Conservation (phyloP, 2,888 invertebrate genomes). For the Liopterus haemorrhoidalis region DNA sequence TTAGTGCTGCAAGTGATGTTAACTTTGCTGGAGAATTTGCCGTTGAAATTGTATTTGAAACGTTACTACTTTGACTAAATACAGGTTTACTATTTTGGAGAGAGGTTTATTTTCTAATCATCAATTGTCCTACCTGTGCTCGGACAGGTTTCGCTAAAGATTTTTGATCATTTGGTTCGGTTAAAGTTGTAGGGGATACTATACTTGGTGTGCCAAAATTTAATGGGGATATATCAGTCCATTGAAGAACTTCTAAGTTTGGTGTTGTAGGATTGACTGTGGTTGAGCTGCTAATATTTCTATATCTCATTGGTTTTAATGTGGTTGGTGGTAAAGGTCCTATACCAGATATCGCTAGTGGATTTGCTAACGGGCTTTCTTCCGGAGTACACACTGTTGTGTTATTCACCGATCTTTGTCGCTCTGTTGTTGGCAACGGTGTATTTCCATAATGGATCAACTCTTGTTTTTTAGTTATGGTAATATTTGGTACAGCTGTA, state of each 20-base stretch:
- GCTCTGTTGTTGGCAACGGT: constrained; percentile 35
- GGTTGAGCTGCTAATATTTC: too few species aligned
- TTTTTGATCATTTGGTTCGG: constrained; percentile 62
- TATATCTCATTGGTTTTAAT: constrained; percentile 45
- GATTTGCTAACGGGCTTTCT: constrained; percentile 46
- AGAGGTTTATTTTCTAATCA: constrained; percentile 54
- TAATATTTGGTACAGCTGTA: too few species aligned
- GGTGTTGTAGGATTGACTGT: too few species aligned
- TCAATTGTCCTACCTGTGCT: constrained; percentile 48
- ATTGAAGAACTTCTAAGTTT: too few species aligned
- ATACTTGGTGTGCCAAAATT: constrained; percentile 39
- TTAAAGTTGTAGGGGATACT: constrained; percentile 49
- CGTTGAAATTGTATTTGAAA: constrained; percentile 44
- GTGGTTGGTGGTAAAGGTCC: constrained; percentile 51
- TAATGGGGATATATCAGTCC: too few species aligned
- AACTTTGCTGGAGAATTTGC: constrained; percentile 40
- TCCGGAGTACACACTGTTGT: constrained; percentile 41
- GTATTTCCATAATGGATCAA: constrained; percentile 45
- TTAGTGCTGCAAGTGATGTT: constrained; percentile 54
- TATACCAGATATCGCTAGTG: constrained; percentile 46
- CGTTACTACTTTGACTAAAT: constrained; percentile 65
- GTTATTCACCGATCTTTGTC: constrained; percentile 34
- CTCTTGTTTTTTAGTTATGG: too few species aligned
- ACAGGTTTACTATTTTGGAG: constrained; percentile 58
- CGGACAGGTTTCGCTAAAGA: constrained; percentile 54